Base-by-base conservation (phyloP, 2,888 invertebrate genomes). In the Diplazon laetatorius region DNA sequence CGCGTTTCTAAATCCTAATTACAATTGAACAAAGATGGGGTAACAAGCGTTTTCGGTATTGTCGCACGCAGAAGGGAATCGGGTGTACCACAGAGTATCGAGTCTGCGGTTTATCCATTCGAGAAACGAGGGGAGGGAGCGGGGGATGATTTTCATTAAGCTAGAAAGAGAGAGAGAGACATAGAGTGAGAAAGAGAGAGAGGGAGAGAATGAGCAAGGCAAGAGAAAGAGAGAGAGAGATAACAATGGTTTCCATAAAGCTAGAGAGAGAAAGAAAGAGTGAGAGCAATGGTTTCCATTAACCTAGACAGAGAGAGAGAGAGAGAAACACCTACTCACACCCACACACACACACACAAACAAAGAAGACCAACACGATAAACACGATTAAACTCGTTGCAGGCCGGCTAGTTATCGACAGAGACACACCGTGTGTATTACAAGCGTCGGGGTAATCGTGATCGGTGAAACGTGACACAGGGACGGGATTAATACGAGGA, bases 391-490 rank as follows among this genome's bases (percentile, higher is more conserved):
- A 60, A 35, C 9, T 30, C 48, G 37, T 37, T 48, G 37, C 50
- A 62, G 55, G 65, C 22, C 59, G 52, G 65, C 55, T 37, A 39
- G 65, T 74, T 74, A 78, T 70, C 78, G 70, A 74, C 52, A 62
- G 70, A 65, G 70, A 78, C 78, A 78, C 78, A 71, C 74, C 78
- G 55, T 66, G 66, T 78, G 74, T 78, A 73, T 52, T 52, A 78
- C 44, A 60, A n/a, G 12, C 9, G 70, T n/a, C n/a, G 25, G 66
- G 57, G 68, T 79, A 72, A 72, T 72, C 78, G 68, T 72, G 78
- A 76, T 79, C 78, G 72, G 75, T 74, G 75, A 55, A 79, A 79
- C 78, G 75, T 79, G 78, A 79, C 78, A 79, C 78, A 68, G 63
- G 72, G 63, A 71, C 50, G 77, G 78, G 78, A 71, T 79, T 79